Evolutionary conservation across 2,797 vertebrate species (phyloP).

Genomic region (Lithobates sylvaticus): DNA sequence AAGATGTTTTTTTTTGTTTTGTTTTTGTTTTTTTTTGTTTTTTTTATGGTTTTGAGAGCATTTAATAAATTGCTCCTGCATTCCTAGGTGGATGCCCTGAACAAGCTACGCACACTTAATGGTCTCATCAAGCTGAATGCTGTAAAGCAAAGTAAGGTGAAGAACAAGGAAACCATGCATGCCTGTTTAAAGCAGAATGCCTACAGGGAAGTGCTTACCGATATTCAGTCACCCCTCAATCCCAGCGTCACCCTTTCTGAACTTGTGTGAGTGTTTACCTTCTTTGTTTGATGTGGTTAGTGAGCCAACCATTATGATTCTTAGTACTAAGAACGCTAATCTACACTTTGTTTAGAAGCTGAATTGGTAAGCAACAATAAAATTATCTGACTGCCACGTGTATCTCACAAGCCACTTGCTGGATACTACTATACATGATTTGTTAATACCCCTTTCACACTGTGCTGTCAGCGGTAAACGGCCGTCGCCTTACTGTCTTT

Average conservation of each 20-base stretch:
- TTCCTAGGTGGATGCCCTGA: conserved; percentile 94
- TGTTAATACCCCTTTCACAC: too few species aligned
- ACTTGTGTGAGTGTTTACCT: conserved; percentile 85
- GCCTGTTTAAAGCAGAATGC: conserved; percentile 92
- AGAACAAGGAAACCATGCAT: conserved; percentile 93
- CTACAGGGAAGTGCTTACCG: conserved; percentile 91
- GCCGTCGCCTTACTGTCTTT: too few species aligned
- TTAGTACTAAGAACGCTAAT: too few species aligned
- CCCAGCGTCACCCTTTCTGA: conserved; percentile 91
- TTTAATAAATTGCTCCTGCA: not conserved
- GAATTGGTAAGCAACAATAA: not conserved
- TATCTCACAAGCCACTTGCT: not conserved
- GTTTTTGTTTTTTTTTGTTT: too few species aligned
- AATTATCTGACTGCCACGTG: not conserved
- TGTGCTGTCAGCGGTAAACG: too few species aligned
- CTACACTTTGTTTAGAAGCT: not conserved
- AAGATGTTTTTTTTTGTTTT: too few species aligned
- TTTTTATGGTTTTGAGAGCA: too few species aligned
- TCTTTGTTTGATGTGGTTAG: not conserved
- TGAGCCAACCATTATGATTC: not conserved
- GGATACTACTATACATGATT: not conserved
- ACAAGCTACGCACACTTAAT: conserved; percentile 95
- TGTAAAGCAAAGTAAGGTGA: conserved; percentile 89
- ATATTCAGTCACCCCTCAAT: conserved; percentile 92
- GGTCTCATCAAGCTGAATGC: conserved; percentile 94